These are phyloP conservation scores for Frieseomelitta varia DNA, from an alignment of 1,140 invertebrate species.

Conservation along the genomic window DNA sequence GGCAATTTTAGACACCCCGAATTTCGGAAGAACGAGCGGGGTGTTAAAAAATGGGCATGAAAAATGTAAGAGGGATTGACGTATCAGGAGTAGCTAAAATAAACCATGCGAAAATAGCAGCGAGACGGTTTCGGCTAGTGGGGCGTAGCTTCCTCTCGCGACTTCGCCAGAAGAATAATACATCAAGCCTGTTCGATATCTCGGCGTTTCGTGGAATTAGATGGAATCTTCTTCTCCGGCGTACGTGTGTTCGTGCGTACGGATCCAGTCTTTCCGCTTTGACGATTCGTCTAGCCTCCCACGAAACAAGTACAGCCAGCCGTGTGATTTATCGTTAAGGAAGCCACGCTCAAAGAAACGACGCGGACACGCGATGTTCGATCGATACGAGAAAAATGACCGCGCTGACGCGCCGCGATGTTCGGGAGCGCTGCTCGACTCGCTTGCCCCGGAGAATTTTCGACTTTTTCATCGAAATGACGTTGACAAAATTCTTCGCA, in stretches of 20 bases:
- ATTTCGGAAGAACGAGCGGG: no score
- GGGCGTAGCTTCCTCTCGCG: no score
- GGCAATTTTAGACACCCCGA: neutral
- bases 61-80: neutral
- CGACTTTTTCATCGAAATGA: neutral
- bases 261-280: slow-evolving; percentile 12
- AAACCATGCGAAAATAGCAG: neutral
- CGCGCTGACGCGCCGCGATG: neutral
- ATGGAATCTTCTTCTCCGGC: neutral
- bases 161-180: slow-evolving; percentile 21
- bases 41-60: neutral
- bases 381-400: slow-evolving; percentile 19
- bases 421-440: neutral
- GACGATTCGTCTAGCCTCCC: slow-evolving; percentile 14
- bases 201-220: slow-evolving; percentile 32
- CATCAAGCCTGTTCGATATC: slow-evolving; percentile 27
- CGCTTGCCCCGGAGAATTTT: neutral
- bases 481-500: neutral
- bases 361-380: neutral
- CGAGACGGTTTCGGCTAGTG: neutral
- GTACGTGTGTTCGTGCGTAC: neutral
- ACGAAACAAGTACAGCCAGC: neutral
- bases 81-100: neutral
- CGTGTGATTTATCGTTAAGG: slow-evolving; percentile 24
- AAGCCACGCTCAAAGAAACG: slow-evolving; percentile 10